Base-by-base conservation (phyloP, 1,140 invertebrate genomes). In the Aphelenchoides avenae region DNA sequence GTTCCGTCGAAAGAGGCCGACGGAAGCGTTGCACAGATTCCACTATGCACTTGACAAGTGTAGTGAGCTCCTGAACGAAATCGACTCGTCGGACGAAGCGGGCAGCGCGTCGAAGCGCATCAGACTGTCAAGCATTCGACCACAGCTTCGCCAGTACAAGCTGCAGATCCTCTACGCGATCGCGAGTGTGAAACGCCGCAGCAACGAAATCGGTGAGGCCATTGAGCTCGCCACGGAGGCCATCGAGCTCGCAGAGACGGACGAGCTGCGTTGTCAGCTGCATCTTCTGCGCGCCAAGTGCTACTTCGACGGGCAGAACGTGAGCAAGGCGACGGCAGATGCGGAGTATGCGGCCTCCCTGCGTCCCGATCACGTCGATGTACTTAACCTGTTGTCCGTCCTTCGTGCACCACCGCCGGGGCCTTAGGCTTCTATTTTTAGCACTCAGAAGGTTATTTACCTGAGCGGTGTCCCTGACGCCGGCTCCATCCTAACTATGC, bases 11-110 rank as follows among this genome's bases (percentile, higher is more conserved):
- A 87, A 86, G 66, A 83, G 89, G 15, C 83, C 92, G 7, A 87
- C 87, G 62, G 92, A 96, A 77, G 90, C 92, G 0, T 87, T 89
- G 0, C 88, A 94, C 79, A 82, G 91, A n/a, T 95, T 91, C 79
- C 86, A 87, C 48, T 95, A 96, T 75, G 91, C 91, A 0, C 77
- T 95, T 50, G 89, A 89, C 73, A 95, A 95, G 78, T 89, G 93
- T 66, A 83, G 84, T 15, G 61, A 65, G 40, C 50, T 75, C 18
- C 51, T 80, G 53, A 80, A 85, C 26, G 79, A 81, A 37, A 39
- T 24, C 36, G 34, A 42, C n/a, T 18, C 18, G 34, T n/a, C 27
- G 11, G 13, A 33, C 29, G 37, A 24, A 11, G 24, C 37, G 36
- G 44, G 22, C 33, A 61, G 9, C 33, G 42, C 26, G 20, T 51